These are phyloP conservation scores for Marmota flaviventris DNA, from an alignment of 2,113 vertebrate species.

Conservation along the genomic window DNA sequence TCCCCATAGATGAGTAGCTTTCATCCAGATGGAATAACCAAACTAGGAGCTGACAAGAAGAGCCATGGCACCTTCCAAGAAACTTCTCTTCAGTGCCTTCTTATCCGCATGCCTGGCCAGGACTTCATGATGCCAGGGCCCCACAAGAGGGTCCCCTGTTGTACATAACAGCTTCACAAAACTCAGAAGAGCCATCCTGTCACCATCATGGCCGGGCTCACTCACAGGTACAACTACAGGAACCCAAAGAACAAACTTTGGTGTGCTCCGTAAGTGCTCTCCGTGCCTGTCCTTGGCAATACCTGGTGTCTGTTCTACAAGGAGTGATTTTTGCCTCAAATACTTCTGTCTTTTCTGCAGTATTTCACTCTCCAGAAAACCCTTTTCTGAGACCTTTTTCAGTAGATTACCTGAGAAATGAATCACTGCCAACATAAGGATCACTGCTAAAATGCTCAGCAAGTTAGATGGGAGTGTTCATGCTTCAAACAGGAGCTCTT, in stretches of 20 bases:
- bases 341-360: neutral
- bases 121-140: neutral
- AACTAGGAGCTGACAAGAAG: neutral
- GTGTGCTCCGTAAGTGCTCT: accelerated
- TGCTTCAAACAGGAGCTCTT: neutral
- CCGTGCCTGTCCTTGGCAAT: neutral
- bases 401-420: neutral
- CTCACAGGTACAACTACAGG: neutral
- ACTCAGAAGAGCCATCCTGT: neutral
- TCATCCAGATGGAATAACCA: neutral
- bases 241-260: neutral
- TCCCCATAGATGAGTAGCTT: neutral
- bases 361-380: conserved; percentile 8
- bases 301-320: neutral
- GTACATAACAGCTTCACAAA: neutral
- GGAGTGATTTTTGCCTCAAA: neutral
- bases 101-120: neutral
- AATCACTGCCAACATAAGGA: neutral
- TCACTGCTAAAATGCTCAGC: neutral
- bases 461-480: neutral
- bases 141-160: neutral
- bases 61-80: neutral
- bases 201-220: neutral
- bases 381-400: neutral
- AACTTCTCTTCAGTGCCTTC: neutral